These are phyloP conservation scores for Calliopum simillimum DNA, from an alignment of 2,888 invertebrate species.

Conservation along the genomic window DNA sequence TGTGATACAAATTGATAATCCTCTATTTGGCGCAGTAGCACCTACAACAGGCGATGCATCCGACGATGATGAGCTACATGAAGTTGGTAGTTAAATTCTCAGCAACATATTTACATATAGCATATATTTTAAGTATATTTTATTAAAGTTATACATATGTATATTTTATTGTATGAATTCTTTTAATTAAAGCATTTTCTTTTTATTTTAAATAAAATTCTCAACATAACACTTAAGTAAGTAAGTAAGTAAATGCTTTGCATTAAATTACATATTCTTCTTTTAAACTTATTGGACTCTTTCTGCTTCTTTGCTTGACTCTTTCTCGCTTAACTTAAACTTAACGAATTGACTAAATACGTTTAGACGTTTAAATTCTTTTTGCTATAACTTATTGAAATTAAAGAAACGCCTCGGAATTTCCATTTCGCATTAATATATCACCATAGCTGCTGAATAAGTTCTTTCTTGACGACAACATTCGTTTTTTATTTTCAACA, in stretches of 20 bases:
- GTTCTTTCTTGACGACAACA: slow-evolving; percentile 4
- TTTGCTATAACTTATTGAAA: slow-evolving; percentile 38
- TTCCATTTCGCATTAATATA: slow-evolving; percentile 36
- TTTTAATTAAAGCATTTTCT: slow-evolving; percentile 18
- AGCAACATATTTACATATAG: neutral
- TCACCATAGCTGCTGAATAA: slow-evolving; percentile 37
- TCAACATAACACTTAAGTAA: neutral
- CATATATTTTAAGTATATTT: slow-evolving; percentile 19
- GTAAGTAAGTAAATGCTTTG: slow-evolving; percentile 51
- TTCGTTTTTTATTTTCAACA: slow-evolving; percentile 39
- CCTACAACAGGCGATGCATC: slow-evolving; percentile 47
- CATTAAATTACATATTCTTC: slow-evolving; percentile 35
- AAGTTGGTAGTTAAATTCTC: slow-evolving; percentile 9
- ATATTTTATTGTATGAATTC: slow-evolving; percentile 22
- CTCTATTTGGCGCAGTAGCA: slow-evolving; percentile 56
- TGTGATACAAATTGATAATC: slow-evolving; percentile 59
- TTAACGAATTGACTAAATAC: slow-evolving; percentile 59
- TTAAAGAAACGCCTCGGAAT: slow-evolving; percentile 57
- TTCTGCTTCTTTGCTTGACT: neutral
- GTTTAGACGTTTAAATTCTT: slow-evolving; percentile 34
- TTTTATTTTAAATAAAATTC: slow-evolving; percentile 28
- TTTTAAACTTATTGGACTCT: neutral
- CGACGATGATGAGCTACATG: slow-evolving; percentile 43
- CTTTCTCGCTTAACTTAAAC: slow-evolving; percentile 5
- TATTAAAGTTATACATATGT: slow-evolving; percentile 11